Base-by-base conservation (phyloP, 2,797 vertebrate genomes). In the Fundulus diaphanus region DNA sequence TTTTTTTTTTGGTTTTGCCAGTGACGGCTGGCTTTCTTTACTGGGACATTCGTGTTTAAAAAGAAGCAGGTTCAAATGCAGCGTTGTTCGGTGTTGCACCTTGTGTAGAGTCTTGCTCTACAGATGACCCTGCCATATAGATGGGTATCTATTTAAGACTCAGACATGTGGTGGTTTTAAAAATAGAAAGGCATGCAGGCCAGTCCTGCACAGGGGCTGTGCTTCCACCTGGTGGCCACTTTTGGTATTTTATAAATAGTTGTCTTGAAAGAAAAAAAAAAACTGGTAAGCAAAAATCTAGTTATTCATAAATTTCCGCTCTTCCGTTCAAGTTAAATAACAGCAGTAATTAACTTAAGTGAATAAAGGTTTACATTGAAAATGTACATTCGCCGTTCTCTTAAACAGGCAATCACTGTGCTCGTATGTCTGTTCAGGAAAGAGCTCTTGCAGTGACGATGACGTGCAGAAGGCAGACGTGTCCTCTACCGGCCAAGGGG, bases 401-500 rank as follows among this genome's bases (percentile, higher is more conserved):
- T 27, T 68, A 35, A 70, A n/a, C 51, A 35, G 18, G 13, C 78
- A 3, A 11, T 59, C n/a, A 8, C 65, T 81, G 31, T 68, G 35
- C 16, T 85, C 20, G 20, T 88, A n/a, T 88, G 42, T 76, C 68
- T 31, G 67, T 31, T 85, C 85, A 99, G 98, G 98, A 89, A 99
- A 99, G 94, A 88, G 95, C 77, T 95, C 96, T 84, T 97, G 95
- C 88, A 96, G 82, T 74, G 97, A 99, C 84, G 98, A 99, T 56
- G 98, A 99, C 86, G 97, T 99, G 89, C 98, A 99, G 94, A 99
- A 99, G 94, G 97, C 98, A 35, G 98, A 99, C 72, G 97, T 99
- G 54, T 99, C 98, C 80, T 99, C 98, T 74, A 99, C 98, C 29
- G 98, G 98, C 88, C 98, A 98, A 87, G 97, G 97, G 77, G 98